Evolutionary conservation across 2,888 invertebrate genomes (phyloP), one percentile per base, ranked within the genome.

Genomic region (Agrochola lychnidis): DNA sequence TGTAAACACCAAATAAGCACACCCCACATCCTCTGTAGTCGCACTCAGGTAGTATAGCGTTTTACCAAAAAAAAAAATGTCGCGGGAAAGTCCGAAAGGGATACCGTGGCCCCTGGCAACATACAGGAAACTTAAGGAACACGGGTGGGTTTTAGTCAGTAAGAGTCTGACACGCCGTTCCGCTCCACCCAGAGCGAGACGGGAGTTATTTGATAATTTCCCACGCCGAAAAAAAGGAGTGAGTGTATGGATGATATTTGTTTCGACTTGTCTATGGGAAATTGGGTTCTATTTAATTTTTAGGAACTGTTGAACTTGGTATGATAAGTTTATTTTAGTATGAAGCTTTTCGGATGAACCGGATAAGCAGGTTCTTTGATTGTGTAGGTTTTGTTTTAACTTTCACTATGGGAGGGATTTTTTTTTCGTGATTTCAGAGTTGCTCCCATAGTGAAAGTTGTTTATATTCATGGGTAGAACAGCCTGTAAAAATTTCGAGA

Each of bases 1-100:
- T 90, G 91, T 92, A 93, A 92, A 92, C 90, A 91, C 87, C 92
- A 91, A 93, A 94, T 95, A 94, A 94, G 94, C 94, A 94, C 91
- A 92, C 93, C 94, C 92, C 91, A 90, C 92, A 93, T 92, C 91
- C 91, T 88, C 83, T 88, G 86, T 92, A 91, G 92, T 91, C 90
- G 90, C 92, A 89, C 94, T 93, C 94, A 94, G 95, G 94, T 95
- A 93, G 89, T 88, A 76, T 85, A 77, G 85, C 73, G 82, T 57
- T 79, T 69, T 71, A 48, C 16, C 16, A 45, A 45, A 4, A 14
- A 4, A 45, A 14, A 45, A n/a, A n/a, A n/a, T n/a, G n/a, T n/a
- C n/a, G n/a, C n/a, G n/a, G n/a, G n/a, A n/a, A n/a, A n/a, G n/a
- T n/a, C n/a, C n/a, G n/a, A n/a, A n/a, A n/a, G n/a, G n/a, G n/a